Evolutionary conservation across 2,113 vertebrate genomes (phyloP).

Genomic region (Dromiciops gliroides): DNA sequence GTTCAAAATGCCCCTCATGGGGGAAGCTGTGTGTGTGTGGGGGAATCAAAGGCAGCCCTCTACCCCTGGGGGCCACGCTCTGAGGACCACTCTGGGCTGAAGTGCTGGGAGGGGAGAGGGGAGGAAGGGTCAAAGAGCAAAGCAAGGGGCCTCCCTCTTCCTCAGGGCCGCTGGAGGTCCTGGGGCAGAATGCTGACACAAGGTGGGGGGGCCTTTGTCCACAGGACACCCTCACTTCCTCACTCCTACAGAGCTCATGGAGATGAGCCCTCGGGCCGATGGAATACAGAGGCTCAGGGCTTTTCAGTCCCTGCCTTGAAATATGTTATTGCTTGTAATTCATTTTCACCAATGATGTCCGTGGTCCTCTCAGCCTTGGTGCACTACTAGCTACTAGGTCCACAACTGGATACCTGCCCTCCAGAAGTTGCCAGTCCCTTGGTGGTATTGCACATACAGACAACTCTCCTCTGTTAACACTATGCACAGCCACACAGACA

Average conservation of each 20-base stretch:
- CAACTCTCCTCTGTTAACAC: neutral
- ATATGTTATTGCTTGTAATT: neutral
- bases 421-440: neutral
- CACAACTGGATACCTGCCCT: neutral
- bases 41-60: neutral
- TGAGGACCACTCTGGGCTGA: neutral
- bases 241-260: neutral
- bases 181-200: neutral
- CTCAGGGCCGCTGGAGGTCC: neutral
- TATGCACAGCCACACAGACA: neutral
- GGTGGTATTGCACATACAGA: neutral
- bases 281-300: neutral
- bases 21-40: neutral
- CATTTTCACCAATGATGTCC: neutral
- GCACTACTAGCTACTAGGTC: neutral
- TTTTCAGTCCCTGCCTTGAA: neutral
- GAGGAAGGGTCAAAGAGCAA: neutral
- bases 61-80: neutral
- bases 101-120: neutral
- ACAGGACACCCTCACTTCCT: neutral
- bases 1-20: neutral
- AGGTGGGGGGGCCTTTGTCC: neutral
- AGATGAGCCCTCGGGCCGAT: neutral
- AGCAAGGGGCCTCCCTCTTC: neutral
- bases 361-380: neutral